Evolutionary conservation across 2,888 invertebrate genomes (phyloP), one percentile per base, ranked within the genome.

Genomic region (Bombylius discolor): DNA sequence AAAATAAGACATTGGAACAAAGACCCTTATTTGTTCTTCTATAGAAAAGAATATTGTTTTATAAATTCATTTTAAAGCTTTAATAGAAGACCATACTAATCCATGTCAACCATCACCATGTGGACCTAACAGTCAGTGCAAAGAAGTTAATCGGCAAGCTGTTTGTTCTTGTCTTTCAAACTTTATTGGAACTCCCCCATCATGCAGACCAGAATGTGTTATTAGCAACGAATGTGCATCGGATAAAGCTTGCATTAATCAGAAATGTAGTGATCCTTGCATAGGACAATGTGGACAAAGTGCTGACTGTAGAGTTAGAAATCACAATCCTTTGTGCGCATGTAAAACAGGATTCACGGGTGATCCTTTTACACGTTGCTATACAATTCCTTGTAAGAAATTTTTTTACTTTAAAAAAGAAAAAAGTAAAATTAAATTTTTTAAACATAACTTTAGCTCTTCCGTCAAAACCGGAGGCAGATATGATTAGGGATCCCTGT

Each of bases 221-320:
- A 78, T 84, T 39, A 89, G 85, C 65, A 81, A 85, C 1, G 89
- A 89, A 70, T 91, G 91, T 69, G 68, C 83, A 3, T 74, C 77
- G 23, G 80, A 84, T 62, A 81, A 81, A 66, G 85, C 89, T 5
- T 91, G 91, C 65, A 74, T 87, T 12, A 82, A 84, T 65, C 82
- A 83, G 62, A 87, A 87, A 73, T 92, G 92, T 68, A 68, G 76
- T 33, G 81, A 89, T 70, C 90, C 91, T 45, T 91, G 91, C 62
- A 80, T 81, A 42, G 82, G 81, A 53, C 86, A 74, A 76, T 66
- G 74, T 66, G 88, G 87, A 49, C 68, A 79, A 45, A 84, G 85
- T 69, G 85, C 87, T 42, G 76, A 80, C 46, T 91, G 91, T 66
- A 80, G 81, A 68, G 86, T 87, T 4, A 80, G 84, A 57, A 85